Base-by-base conservation (phyloP, 2,888 invertebrate species). In the Eledona agricola region DNA sequence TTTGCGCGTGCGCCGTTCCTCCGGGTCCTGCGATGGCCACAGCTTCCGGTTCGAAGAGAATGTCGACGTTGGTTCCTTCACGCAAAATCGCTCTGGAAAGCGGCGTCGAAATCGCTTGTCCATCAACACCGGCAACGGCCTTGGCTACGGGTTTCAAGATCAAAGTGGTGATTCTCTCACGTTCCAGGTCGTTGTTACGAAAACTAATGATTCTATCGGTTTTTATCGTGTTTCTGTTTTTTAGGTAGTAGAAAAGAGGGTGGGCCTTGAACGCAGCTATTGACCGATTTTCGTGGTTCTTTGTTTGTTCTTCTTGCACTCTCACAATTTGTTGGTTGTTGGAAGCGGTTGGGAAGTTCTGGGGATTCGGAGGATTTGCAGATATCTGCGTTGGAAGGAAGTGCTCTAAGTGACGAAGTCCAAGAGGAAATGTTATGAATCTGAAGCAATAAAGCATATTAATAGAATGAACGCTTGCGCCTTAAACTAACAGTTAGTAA, bases 11-110 rank as follows among this genome's bases (percentile, higher is more conserved):
- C 0, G 89, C 89, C 34, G 85, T 81, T 4, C 89, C 89, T 2
- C 88, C 88, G 17, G 87, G 88, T 3, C 89, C 89, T 1, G 83
- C 88, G 2, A 89, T 80, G 1, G 89, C 89, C 0, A 86, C 81
- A 0, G 88, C 86, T 53, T 81, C 79, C 1, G 89, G 89, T 56
- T 82, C 80, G 67, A 86, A 87, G 10, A 83, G 74, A 31, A 89
- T 82, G 53, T 84, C 82, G 0, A 83, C 86, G 46, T 79, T 78
- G 25, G 80, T 80, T 12, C 85, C 84, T 57, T 79, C 78, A 45
- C 81, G 80, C 7, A 88, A 75, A 15, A 86, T 71, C 4, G 88
- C 88, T 59, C 79, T 79, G 0, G 89, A 86, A 51, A 87, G 71
- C 6, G 89, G 89, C 38, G 83, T 83, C 1, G 89, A 85, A 47